Conservation (phyloP, 1,140 invertebrate genomes). For the Mycetomoellerius zeteki region DNA sequence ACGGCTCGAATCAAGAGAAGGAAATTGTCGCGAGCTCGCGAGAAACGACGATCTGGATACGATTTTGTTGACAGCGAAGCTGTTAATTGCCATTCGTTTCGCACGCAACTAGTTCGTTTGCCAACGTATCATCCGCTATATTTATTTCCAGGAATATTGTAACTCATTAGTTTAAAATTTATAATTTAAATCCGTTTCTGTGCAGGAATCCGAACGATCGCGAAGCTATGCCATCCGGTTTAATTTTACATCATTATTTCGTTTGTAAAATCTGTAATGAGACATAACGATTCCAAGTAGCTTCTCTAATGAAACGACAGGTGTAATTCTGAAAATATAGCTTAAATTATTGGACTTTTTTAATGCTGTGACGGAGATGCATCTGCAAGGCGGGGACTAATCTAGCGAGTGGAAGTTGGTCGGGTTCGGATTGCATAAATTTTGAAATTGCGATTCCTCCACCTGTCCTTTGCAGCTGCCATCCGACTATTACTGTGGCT, state of each 20-base stretch:
- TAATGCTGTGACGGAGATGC: background rate
- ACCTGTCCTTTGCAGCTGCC: slow-evolving; percentile 51
- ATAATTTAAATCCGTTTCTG: background rate
- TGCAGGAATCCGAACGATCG: background rate
- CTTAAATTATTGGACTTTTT: slow-evolving; percentile 1
- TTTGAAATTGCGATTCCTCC: slow-evolving; percentile 38
- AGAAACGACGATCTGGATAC: background rate
- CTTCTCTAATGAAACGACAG: slow-evolving; percentile 14
- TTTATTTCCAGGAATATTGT: slow-evolving; percentile 12
- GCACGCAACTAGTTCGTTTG: background rate
- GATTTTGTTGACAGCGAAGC: slow-evolving; percentile 2
- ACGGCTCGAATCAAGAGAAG: too few species aligned
- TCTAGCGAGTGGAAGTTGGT: slow-evolving; percentile 24
- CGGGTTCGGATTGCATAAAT: slow-evolving; percentile 42
- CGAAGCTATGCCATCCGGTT: background rate
- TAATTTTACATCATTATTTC: slow-evolving; percentile 18
- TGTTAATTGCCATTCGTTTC: slow-evolving; percentile 8
- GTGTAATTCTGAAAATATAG: slow-evolving; percentile 28
- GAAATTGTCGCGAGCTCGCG: slow-evolving; percentile 14
- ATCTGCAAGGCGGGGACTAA: slow-evolving; percentile 3
- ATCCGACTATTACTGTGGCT: background rate
- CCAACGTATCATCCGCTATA: background rate
- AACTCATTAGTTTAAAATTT: background rate
- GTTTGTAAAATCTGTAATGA: slow-evolving; percentile 8
- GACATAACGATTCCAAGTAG: background rate